Base-by-base conservation (phyloP, 2,113 vertebrate genomes). In the Mobula hypostoma region DNA sequence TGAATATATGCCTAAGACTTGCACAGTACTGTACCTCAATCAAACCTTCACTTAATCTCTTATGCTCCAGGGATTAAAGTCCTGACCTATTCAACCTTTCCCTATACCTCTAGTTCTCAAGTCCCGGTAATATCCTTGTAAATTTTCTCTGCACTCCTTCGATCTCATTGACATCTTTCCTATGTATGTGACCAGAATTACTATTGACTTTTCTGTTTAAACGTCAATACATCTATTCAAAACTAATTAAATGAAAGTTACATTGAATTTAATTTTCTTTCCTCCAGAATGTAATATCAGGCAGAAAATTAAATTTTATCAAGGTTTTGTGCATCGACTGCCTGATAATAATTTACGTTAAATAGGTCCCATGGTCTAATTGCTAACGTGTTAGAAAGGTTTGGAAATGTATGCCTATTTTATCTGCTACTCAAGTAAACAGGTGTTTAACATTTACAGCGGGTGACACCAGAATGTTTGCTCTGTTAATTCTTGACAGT, bases 401-500 rank as follows among this genome's bases (percentile, higher is more conserved):
- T 82, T 40, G 40, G 79, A 82, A 19, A 27, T 76, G 74, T 74
- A 91, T 68, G 32, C 66, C 88, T 76, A 19, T 21, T 56, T 93
- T 76, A 74, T 74, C 36, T 74, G 40, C 11, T 74, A 36, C 21
- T 56, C 24, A 93, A 93, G 56, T 93, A 56, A 93, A 93, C 40
- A 76, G 63, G 29, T 68, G 70, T 91, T 70, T 70, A 91, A 91
- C 61, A 68, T 91, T 40, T 56, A 74, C 72, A 93, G 66, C 32
- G 21, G 74, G 36, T 93, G 66, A 93, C 11, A 93, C 24, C 40
- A 40, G 9, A 29, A 21, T 72, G 91, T 48, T 93, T 93, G 66
- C 27, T 93, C 74, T 27, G 91, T 93, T 56, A 24, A 93, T 93
- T 93, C 91, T 76, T 93, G 36, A 56, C 48, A 74, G 40, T 93